These are phyloP conservation scores for Discoglossus pictus DNA, from an alignment of 2,797 vertebrate species.

Conservation along the genomic window DNA sequence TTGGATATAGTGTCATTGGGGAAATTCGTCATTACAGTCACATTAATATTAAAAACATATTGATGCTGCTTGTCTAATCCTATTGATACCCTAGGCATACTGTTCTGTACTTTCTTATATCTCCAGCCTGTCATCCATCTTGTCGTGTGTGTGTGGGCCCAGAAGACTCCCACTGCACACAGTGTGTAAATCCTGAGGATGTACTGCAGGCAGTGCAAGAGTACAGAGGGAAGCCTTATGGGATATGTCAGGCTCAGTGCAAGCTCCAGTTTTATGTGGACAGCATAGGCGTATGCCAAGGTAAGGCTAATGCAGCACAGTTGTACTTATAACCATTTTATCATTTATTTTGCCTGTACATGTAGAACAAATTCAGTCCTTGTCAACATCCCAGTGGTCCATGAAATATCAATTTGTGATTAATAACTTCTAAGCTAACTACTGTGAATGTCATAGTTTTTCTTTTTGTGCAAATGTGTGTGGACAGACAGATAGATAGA, in stretches of 20 bases:
- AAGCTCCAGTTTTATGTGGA: slow-evolving; percentile 70
- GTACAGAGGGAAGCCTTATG: slow-evolving; percentile 53
- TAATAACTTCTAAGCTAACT: too few species aligned
- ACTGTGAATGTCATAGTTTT: too few species aligned
- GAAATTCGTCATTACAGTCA: slow-evolving; percentile 2
- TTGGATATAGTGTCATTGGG: too few species aligned
- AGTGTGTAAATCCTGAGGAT: slow-evolving; percentile 72
- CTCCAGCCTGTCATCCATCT: slow-evolving; percentile 81
- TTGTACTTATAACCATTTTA: too few species aligned
- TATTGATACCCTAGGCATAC: not conserved
- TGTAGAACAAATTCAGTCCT: too few species aligned
- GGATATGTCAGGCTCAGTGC: slow-evolving; percentile 77
- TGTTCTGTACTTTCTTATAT: not conserved
- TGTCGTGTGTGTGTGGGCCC: slow-evolving; percentile 84
- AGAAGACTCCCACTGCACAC: slow-evolving; percentile 69
- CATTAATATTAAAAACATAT: not conserved
- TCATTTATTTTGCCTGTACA: too few species aligned
- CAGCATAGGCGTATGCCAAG: slow-evolving; percentile 74
- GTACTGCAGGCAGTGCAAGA: slow-evolving; percentile 66
- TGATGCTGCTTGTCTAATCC: slow-evolving; percentile 8
- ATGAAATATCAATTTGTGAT: too few species aligned
- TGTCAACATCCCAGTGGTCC: too few species aligned
- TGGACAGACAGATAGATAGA: too few species aligned
- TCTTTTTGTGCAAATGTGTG: too few species aligned
- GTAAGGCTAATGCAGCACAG: slow-evolving; percentile 61